These are phyloP conservation scores for Pyrgilauda ruficollis DNA, from an alignment of 2,113 vertebrate genomes.

Conservation along the genomic window DNA sequence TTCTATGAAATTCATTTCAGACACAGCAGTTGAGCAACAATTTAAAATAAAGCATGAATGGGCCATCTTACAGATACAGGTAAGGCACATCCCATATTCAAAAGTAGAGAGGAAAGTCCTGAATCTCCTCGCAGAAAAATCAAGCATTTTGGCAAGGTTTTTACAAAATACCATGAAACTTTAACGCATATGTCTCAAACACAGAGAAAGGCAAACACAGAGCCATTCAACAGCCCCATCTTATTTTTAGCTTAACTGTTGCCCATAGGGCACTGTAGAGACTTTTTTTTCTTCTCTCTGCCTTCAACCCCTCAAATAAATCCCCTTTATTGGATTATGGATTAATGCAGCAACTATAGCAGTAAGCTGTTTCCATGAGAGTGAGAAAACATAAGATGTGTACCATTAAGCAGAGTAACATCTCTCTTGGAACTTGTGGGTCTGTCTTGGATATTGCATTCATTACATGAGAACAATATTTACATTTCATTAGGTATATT, in stretches of 20 bases:
- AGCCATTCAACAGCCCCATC: not conserved
- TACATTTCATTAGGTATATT: not conserved
- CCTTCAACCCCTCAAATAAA: slow-evolving; percentile 29
- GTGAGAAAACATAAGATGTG: not conserved
- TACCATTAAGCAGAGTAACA: not conserved
- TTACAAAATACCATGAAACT: not conserved
- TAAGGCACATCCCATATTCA: not conserved
- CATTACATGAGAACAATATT: not conserved
- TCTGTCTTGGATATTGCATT: not conserved
- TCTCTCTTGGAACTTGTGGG: not conserved
- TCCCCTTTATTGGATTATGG: slow-evolving; percentile 58
- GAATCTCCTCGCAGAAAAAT: not conserved
- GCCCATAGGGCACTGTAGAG: not conserved
- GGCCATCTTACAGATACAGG: not conserved
- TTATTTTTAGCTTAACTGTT: slow-evolving; percentile 1
- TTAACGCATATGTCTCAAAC: not conserved
- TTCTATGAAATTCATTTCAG: not conserved
- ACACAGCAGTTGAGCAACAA: not conserved
- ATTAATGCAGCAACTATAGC: slow-evolving; percentile 51
- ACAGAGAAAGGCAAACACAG: not conserved
- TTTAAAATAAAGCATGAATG: not conserved
- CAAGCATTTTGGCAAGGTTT: not conserved
- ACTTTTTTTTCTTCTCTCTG: not conserved
- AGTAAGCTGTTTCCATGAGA: slow-evolving; percentile 25
- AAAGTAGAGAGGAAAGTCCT: not conserved